These are phyloP conservation scores for Heliconius hortense DNA, from an alignment of 2,888 invertebrate genomes.

Conservation along the genomic window DNA sequence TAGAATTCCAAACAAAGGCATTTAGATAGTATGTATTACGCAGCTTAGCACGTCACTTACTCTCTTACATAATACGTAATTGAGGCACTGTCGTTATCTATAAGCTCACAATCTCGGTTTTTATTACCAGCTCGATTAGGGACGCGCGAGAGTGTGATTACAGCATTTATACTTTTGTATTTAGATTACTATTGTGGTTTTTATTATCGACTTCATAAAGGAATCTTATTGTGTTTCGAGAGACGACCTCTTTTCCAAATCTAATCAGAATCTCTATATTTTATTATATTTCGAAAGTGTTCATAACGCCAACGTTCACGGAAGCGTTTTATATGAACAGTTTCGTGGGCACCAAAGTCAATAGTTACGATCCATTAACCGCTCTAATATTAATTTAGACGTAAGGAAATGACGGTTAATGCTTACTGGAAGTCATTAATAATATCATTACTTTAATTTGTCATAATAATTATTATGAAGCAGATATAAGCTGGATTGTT, in stretches of 20 bases:
- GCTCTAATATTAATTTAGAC: constrained; percentile 26
- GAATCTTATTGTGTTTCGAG: constrained; percentile 19
- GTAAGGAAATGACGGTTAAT: constrained; percentile 33
- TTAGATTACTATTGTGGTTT: constrained; percentile 24
- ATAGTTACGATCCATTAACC: constrained; percentile 50
- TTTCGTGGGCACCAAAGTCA: constrained; percentile 29
- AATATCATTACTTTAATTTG: constrained; percentile 13
- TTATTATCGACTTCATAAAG: constrained; percentile 22
- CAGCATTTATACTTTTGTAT: constrained; percentile 28
- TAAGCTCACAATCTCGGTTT: constrained; percentile 36
- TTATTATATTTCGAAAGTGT: constrained; percentile 17
- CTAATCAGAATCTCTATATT: constrained; percentile 11
- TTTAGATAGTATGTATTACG: constrained; percentile 16
- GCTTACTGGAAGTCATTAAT: constrained; percentile 28
- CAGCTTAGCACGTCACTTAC: constrained; percentile 37
- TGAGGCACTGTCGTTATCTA: constrained; percentile 41
- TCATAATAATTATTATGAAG: background rate
- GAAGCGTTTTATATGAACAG: background rate
- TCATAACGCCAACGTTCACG: background rate
- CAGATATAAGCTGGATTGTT: background rate
- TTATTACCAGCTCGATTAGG: constrained; percentile 45
- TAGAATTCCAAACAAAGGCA: background rate
- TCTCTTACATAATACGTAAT: constrained; percentile 43
- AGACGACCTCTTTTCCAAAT: background rate
- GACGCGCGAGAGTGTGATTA: constrained; percentile 37